Conservation (phyloP, 2,888 invertebrate genomes). For the Thalpophila matura region DNA sequence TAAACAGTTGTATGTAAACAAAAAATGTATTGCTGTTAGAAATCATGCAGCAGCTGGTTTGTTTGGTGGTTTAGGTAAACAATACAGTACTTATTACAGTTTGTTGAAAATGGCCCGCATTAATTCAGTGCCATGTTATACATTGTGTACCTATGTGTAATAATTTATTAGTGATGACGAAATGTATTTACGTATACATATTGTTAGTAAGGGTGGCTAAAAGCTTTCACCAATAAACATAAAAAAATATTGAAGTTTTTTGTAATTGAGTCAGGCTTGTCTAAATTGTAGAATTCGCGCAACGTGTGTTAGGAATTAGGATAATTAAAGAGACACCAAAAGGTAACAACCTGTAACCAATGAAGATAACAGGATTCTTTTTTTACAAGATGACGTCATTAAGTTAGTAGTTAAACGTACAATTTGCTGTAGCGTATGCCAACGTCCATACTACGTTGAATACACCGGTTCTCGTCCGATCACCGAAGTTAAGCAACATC, state of each 20-base stretch:
- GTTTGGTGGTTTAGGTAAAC: background rate
- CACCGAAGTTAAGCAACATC: slow-evolving; percentile 87
- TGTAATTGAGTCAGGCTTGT: background rate
- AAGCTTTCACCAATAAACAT: slow-evolving; percentile 1
- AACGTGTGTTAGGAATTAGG: background rate
- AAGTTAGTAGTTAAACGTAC: background rate
- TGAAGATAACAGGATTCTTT: background rate
- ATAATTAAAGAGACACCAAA: background rate
- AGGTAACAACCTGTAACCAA: too few species aligned
- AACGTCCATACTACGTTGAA: slow-evolving; percentile 70
- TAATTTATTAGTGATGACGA: background rate
- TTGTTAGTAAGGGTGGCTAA: background rate
- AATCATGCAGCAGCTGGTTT: background rate
- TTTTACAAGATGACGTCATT: background rate
- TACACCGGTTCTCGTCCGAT: slow-evolving; percentile 87
- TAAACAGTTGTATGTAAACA: background rate
- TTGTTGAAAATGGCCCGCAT: slow-evolving; percentile 27
- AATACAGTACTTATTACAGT: background rate
- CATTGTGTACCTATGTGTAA: background rate
- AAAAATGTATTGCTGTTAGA: background rate
- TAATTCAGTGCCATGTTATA: background rate
- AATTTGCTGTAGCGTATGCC: background rate
- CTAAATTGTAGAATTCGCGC: background rate
- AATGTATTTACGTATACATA: background rate
- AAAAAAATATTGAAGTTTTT: too few species aligned